A percentile compares a stretch with the other conserved stretches of the same genome.
Conservation (phyloP, 2,888 invertebrate species). For the Thysanoteuthis rhombus region DNA sequence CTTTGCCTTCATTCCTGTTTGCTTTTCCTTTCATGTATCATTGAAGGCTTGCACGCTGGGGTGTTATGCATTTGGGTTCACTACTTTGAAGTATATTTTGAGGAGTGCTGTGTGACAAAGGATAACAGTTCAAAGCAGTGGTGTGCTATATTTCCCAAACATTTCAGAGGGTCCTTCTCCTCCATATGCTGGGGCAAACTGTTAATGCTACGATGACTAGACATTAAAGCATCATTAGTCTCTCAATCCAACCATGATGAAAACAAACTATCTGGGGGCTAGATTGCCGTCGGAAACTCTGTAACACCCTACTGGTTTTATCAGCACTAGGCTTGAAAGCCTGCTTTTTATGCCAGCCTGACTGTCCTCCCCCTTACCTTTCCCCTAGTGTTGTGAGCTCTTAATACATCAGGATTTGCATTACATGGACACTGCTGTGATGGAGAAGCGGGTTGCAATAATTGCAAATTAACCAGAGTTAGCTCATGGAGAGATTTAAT, state of each 20-base stretch:
- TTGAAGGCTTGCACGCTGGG: conserved; percentile 26
- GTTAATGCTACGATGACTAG: conserved; percentile 27
- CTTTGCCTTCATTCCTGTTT: not conserved
- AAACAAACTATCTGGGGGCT: conserved; percentile 28
- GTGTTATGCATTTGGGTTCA: conserved; percentile 25
- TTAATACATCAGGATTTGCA: conserved; percentile 25
- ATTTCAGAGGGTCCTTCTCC: not conserved
- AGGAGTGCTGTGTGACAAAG: conserved; percentile 18
- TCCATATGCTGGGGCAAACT: conserved; percentile 18
- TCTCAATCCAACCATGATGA: conserved; percentile 30
- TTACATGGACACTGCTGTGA: conserved; percentile 22
- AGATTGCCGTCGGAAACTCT: conserved; percentile 24
- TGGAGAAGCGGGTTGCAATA: conserved; percentile 18
- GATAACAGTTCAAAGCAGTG: conserved; percentile 18
- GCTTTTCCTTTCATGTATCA: not conserved
- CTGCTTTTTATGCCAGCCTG: not conserved
- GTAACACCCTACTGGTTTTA: conserved; percentile 28
- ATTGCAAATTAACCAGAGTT: conserved; percentile 29
- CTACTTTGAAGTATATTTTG: conserved; percentile 26
- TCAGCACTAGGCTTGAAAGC: conserved; percentile 20
- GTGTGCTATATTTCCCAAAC: not conserved
- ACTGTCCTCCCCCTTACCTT: not conserved
- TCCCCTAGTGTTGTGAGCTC: not conserved
- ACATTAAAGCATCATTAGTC: conserved; percentile 26
- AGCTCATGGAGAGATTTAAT: conserved; percentile 30